Evolutionary conservation across 2,888 invertebrate genomes (phyloP), one percentile per base, ranked within the genome.

Genomic region (Operophtera brumata): DNA sequence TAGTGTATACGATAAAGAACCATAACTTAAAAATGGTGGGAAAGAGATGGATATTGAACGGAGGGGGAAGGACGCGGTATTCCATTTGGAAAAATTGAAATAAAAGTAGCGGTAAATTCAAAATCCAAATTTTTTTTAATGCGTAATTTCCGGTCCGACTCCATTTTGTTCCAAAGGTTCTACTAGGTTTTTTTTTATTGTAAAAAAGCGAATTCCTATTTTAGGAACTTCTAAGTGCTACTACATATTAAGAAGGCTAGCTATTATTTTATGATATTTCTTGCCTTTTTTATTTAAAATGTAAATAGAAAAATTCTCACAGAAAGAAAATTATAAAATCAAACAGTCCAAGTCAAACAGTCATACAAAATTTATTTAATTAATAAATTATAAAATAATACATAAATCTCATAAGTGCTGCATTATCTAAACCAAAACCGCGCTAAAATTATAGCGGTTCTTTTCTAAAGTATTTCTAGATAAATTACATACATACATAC

Each of bases 51-150:
- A 75, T 71, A 65, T 42, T 48, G 45, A 34, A 67, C 75, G 75
- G 83, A 77, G 82, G 80, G 84, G 79, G 79, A 84, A 81, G 80
- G 84, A 84, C 84, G 84, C 84, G 81, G 76, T 78, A 82, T 75
- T 78, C 71, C 73, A 78, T 62, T 68, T 73, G 69, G 67, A 74
- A 78, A 69, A 67, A 71, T 66, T 70, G 61, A 67, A 75, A 71
- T 65, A 64, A 64, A 51, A 70, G 69, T 65, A 57, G 80, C 80
- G 82, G 69, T 61, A 77, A 75, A 61, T 74, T 80, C 66, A 57
- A 79, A 62, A 73, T 34, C 32, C 5, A 53, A 44, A 14, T 48
- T 49, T 52, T 45, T 54, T 50, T 58, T 43, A 25, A 10, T 36
- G 12, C 52, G 57, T 53, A 46, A 44, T 48, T 13, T 57, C 57